Percentiles rank a stretch among this genome's conserved stretches.
Conservation (phyloP, 1,140 invertebrate species). For the Papilio aristodemus region DNA sequence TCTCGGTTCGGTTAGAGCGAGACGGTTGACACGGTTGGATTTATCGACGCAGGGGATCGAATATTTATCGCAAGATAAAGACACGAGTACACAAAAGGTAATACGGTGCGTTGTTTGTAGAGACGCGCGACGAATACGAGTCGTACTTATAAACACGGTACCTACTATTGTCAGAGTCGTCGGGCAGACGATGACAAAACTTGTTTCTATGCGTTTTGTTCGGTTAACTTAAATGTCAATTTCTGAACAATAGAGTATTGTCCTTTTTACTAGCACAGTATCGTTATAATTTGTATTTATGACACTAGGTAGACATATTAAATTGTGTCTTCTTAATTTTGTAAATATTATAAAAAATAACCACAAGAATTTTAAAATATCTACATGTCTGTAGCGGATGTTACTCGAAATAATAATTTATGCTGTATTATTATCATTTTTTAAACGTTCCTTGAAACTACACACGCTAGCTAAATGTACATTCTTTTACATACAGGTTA, state of each 20-base stretch:
- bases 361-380: neutral
- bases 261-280: neutral
- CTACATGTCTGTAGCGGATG: no score
- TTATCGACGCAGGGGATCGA: slow-evolving; percentile 39
- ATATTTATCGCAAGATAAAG: slow-evolving; percentile 43
- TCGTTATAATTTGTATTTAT: neutral
- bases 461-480: no score
- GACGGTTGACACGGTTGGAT: slow-evolving; percentile 37
- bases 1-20: slow-evolving; percentile 51
- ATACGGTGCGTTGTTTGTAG: slow-evolving; percentile 38
- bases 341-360: neutral
- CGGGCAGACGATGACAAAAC: neutral
- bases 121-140: slow-evolving; percentile 35
- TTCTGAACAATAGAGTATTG: neutral
- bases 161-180: slow-evolving; percentile 4
- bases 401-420: no score
- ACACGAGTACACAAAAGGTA: slow-evolving; percentile 40
- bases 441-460: neutral
- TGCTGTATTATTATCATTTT: no score
- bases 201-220: neutral
- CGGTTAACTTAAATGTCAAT: slow-evolving; percentile 11
- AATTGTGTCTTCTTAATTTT: neutral
- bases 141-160: slow-evolving; percentile 10
- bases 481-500: neutral
- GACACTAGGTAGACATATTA: neutral